phyloP scores from a whole-genome alignment of 1,140 invertebrate species.

The Drosophila albomicans region DNA sequence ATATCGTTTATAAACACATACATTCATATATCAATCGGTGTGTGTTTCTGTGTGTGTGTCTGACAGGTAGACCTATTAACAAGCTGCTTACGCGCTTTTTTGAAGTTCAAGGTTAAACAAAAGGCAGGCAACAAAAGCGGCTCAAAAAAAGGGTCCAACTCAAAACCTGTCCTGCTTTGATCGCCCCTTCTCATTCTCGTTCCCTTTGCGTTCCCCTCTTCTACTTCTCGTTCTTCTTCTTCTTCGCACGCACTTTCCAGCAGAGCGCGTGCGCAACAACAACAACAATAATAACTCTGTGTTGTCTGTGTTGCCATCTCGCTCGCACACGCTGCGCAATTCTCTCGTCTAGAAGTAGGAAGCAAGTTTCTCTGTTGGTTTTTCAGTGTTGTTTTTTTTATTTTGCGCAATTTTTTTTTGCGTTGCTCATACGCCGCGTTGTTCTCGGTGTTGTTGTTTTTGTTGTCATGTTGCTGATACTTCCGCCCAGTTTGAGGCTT shows the following conservation, averaged over 20 bases:
- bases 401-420: conserved; percentile 8
- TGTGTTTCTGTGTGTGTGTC: conserved; percentile 6
- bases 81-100: conserved; percentile 58
- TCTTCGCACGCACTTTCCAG: conserved; percentile 26
- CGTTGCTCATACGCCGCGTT: conserved; percentile 67
- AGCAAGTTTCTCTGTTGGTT: conserved; percentile 50
- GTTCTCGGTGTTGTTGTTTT: conserved; percentile 3
- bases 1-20: background rate
- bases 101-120: conserved; percentile 77
- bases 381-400: conserved; percentile 10
- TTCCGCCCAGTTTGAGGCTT: conserved; percentile 56
- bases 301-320: background rate
- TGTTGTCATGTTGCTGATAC: conserved; percentile 48
- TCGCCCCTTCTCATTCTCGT: background rate
- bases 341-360: conserved; percentile 47
- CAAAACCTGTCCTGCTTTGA: conserved; percentile 55
- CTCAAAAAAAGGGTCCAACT: conserved; percentile 20
- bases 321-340: background rate
- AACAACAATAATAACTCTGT: background rate
- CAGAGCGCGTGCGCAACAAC: conserved; percentile 15
- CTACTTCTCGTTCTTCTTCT: conserved; percentile 8
- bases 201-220: conserved; percentile 4
- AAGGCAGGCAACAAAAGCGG: conserved; percentile 1
- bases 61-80: conserved; percentile 69
- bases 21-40: background rate